Conservation (phyloP, 2,797 vertebrate genomes). For the Onychomys torridus region DNA sequence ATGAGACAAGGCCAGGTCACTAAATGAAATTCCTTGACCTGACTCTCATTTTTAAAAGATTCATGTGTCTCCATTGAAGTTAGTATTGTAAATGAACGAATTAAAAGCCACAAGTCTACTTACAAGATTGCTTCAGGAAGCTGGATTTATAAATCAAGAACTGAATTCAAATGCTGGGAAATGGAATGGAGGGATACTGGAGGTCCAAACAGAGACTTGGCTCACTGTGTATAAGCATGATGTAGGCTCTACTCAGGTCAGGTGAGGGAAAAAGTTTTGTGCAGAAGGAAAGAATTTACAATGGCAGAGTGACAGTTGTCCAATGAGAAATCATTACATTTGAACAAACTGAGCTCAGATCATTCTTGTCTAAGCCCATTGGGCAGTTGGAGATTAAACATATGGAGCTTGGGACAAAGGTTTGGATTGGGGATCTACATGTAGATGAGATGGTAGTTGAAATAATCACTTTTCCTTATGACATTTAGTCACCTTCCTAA, state of each 20-base stretch:
- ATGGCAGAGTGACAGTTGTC: neutral
- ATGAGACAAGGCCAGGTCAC: neutral
- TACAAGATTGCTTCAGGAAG: neutral
- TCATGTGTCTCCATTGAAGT: neutral
- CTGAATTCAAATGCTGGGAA: constrained; percentile 19
- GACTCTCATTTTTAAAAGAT: constrained; percentile 51
- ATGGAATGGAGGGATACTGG: neutral
- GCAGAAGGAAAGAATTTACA: neutral
- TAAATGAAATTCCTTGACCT: constrained; percentile 24
- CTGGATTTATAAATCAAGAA: neutral
- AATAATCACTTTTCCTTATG: constrained; percentile 35
- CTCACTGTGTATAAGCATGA: neutral
- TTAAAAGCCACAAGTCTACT: constrained; percentile 33
- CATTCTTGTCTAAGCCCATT: neutral
- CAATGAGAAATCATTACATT: constrained; percentile 28
- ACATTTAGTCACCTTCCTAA: neutral
- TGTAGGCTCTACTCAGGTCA: neutral
- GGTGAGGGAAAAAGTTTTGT: neutral
- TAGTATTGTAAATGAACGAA: constrained; percentile 48
- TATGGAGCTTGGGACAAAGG: neutral
- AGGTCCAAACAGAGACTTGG: neutral
- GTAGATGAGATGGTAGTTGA: neutral
- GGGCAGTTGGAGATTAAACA: neutral
- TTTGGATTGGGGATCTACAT: neutral
- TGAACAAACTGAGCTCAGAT: neutral